Evolutionary conservation across 2,113 vertebrate species (phyloP).

Genomic region (Anarrhichthys ocellatus): DNA sequence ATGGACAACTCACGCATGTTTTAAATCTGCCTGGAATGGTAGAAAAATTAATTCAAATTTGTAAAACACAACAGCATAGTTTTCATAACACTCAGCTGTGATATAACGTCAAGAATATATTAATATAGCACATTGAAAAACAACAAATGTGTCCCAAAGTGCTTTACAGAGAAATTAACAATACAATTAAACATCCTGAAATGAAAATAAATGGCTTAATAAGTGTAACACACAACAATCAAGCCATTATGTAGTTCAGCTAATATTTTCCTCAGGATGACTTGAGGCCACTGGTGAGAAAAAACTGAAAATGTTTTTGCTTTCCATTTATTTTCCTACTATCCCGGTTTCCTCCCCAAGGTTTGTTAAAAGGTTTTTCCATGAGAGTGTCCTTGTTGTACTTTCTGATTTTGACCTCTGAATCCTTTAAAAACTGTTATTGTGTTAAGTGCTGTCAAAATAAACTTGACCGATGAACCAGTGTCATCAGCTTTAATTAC

Average conservation of each 20-base stretch:
- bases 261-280: slow-evolving; percentile 5
- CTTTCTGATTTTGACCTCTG: background rate
- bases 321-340: slow-evolving; percentile 20
- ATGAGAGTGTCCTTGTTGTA: slow-evolving; percentile 20
- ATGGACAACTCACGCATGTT: background rate
- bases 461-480: background rate
- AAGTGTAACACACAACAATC: background rate
- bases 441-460: slow-evolving; percentile 9
- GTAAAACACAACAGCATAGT: too few species aligned
- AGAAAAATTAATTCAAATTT: too few species aligned
- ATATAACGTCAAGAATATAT: background rate
- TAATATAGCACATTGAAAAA: background rate
- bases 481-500: background rate
- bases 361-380: slow-evolving; percentile 41
- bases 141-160: background rate
- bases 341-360: slow-evolving; percentile 24
- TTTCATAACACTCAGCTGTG: background rate
- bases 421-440: slow-evolving; percentile 25
- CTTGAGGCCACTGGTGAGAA: slow-evolving; percentile 7
- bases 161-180: background rate
- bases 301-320: slow-evolving; percentile 7
- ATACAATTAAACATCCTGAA: background rate
- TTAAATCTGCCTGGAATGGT: background rate
- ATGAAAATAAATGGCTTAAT: background rate
- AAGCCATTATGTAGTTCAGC: background rate